These are phyloP conservation scores for Pseudomyrmex dendroicus DNA, from an alignment of 1,140 invertebrate species.

Conservation along the genomic window DNA sequence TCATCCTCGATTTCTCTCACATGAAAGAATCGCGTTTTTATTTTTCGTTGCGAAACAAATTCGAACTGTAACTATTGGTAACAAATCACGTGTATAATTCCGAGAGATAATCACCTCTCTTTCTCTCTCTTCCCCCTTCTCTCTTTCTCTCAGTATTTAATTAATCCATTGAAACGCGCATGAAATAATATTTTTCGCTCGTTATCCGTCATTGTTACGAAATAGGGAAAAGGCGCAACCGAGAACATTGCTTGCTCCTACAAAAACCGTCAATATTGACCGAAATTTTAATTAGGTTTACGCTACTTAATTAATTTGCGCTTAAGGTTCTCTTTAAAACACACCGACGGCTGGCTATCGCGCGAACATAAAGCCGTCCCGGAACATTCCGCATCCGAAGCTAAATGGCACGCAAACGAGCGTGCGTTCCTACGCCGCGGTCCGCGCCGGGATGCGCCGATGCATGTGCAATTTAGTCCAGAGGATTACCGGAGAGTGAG, in stretches of 20 bases:
- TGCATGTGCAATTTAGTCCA: slow-evolving; percentile 32
- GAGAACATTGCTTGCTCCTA: no score
- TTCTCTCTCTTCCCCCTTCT: background rate
- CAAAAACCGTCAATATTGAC: slow-evolving; percentile 23
- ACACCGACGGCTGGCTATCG: background rate
- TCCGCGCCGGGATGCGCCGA: slow-evolving; percentile 18
- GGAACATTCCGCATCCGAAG: background rate
- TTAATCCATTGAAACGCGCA: slow-evolving; percentile 4
- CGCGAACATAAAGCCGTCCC: background rate
- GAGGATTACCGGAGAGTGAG: slow-evolving; percentile 28
- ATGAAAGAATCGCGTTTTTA: no score
- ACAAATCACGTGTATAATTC: background rate
- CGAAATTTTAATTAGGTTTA: slow-evolving; percentile 40
- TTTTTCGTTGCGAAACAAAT: background rate
- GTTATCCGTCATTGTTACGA: slow-evolving; percentile 20
- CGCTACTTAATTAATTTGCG: slow-evolving; percentile 48
- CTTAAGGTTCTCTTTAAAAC: slow-evolving; percentile 29
- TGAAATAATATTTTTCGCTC: background rate
- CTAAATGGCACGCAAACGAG: slow-evolving; percentile 48
- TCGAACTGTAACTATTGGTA: background rate
- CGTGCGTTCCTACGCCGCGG: slow-evolving; percentile 17
- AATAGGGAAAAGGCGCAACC: background rate
- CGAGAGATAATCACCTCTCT: background rate
- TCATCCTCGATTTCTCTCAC: no score
- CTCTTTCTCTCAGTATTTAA: slow-evolving; percentile 31